Base-by-base conservation (phyloP, 2,888 invertebrate species). In the Tetranychus piercei region DNA sequence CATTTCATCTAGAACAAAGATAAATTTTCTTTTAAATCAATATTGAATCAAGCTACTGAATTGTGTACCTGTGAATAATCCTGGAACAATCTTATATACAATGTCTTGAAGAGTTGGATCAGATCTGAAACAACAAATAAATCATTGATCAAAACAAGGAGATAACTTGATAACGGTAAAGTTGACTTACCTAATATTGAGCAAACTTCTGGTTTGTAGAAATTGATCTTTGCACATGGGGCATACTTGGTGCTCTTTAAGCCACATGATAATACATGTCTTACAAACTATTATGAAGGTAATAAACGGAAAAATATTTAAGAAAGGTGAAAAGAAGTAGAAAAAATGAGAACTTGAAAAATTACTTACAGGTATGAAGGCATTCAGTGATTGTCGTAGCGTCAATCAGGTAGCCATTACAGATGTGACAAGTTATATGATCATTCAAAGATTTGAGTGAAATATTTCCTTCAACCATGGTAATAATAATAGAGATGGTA, bases 161-260 rank as follows among this genome's bases (percentile, higher is more conserved):
- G 34, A 34, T 34, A 34, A 34, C 34, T 3, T 34, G 5, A 34
- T 34, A 34, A 34, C 34, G 34, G 34, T 34, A 34, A 34, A 34
- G 34, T 34, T 34, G 34, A 1, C 34, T 34, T 34, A 34, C 34
- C 34, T 34, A 79, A 95, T 90, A 83, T 92, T 92, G 75, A 87
- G 84, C 76, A 88, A 82, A 9, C 94, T 94, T 81, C 91, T 91
- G 8, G 91, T 92, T 80, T 92, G 91, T 85, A 94, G 94, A 79
- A 94, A 90, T 86, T 91, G 89, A 84, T 92, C 90, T 84, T 94
- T 92, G 84, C 95, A 95, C 74, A 91, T 89, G n/a, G 95, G 94
- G 83, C 95, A 55, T 15, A 55, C 55, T 55, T 55, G 55, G 15
- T 55, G 55, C 15, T 55, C 55, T 81, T 90, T 88, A 79, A 95